These are phyloP conservation scores for Sebastes iracundus DNA, from an alignment of 2,797 vertebrate species.

Conservation along the genomic window DNA sequence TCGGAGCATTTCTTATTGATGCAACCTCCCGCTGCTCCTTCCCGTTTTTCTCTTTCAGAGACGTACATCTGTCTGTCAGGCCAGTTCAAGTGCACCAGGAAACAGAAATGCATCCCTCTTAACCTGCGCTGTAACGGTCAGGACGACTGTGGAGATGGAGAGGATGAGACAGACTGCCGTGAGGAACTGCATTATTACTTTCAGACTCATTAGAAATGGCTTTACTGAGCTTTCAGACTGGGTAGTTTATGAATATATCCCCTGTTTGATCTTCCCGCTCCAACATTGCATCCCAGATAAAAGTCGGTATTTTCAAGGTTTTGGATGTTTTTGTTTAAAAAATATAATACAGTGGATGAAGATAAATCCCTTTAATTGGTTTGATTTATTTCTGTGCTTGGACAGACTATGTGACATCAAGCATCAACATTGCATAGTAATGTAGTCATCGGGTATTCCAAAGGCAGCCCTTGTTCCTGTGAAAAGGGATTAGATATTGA, in stretches of 20 bases:
- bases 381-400: slow-evolving; percentile 10
- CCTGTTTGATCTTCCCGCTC: not conserved
- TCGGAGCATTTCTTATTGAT: not conserved
- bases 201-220: slow-evolving; percentile 16
- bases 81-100: slow-evolving; percentile 96
- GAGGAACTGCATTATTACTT: slow-evolving; percentile 71
- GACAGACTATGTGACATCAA: slow-evolving; percentile 1
- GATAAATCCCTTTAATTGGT: not conserved
- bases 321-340: not conserved
- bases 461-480: slow-evolving; percentile 48
- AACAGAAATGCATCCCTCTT: slow-evolving; percentile 90
- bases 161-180: slow-evolving; percentile 98
- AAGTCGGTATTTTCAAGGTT: not conserved
- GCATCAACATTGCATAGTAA: slow-evolving; percentile 31
- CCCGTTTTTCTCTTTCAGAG: slow-evolving; percentile 77
- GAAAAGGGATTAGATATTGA: slow-evolving; percentile 71
- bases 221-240: not conserved
- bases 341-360: not conserved
- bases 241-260: not conserved
- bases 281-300: not conserved
- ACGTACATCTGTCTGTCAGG: slow-evolving; percentile 96
- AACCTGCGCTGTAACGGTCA: slow-evolving; percentile 97
- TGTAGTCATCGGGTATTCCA: slow-evolving; percentile 59
- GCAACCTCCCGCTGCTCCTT: not conserved
- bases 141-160: slow-evolving; percentile 95